A percentile compares a stretch with the other conserved stretches of the same genome.
These are phyloP conservation scores for Synergus gifuensis DNA, from an alignment of 2,888 invertebrate species.

Conservation along the genomic window DNA sequence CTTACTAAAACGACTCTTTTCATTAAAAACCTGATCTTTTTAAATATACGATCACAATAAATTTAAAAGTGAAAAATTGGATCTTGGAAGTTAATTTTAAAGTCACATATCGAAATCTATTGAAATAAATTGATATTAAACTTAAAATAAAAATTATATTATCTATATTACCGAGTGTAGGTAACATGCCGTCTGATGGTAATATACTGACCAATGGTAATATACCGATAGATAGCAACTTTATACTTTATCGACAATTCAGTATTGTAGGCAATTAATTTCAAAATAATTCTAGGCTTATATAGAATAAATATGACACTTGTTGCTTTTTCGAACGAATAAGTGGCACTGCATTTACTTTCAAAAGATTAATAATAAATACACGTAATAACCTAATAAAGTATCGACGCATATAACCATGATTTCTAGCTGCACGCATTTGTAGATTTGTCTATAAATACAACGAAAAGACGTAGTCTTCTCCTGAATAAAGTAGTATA, in stretches of 20 bases:
- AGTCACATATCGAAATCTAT: neutral
- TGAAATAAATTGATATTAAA: neutral
- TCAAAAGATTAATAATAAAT: slow-evolving; percentile 39
- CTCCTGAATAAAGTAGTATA: slow-evolving; percentile 13
- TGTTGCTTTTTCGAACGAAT: slow-evolving; percentile 17
- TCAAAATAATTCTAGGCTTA: neutral
- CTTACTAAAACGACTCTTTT: slow-evolving; percentile 49
- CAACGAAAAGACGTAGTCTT: slow-evolving; percentile 28
- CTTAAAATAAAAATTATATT: neutral
- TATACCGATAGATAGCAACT: neutral
- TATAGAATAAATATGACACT: neutral
- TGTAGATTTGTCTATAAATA: slow-evolving; percentile 37
- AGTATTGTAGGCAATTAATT: neutral
- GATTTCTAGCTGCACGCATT: slow-evolving; percentile 11
- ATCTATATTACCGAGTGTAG: neutral
- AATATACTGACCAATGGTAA: neutral
- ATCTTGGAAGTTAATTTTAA: neutral
- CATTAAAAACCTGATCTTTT: neutral
- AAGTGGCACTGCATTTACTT: slow-evolving; percentile 41
- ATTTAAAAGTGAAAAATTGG: neutral
- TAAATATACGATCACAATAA: neutral
- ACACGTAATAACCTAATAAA: slow-evolving; percentile 34
- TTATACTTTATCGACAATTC: neutral
- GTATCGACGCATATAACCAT: slow-evolving; percentile 30
- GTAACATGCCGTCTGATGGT: neutral